Evolutionary conservation across 2,113 vertebrate genomes (phyloP), one percentile per base, ranked within the genome.

Genomic region (Mystacornis crossleyi): DNA sequence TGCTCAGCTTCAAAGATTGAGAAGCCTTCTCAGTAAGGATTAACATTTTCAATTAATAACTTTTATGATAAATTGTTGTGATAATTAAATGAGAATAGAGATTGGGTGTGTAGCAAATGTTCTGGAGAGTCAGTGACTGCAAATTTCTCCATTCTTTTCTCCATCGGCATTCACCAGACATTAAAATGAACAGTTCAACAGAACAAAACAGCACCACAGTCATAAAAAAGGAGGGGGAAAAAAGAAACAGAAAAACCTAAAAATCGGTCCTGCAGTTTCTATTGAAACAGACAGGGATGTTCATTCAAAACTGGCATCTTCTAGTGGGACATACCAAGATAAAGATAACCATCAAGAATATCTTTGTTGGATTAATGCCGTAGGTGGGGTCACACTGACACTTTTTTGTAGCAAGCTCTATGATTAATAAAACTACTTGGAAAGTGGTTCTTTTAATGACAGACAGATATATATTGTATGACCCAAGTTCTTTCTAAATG

Each of bases 371-470:
- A 83, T 94, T 95, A 88, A 93, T 89, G 36, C 58, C 0, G 0
- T 72, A 93, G 71, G 78, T 86, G 64, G 53, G 60, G 74, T 94
- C 91, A 93, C 60, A 33, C n/a, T 79, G 84, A 83, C 71, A 74
- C 70, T 82, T 78, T 71, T 81, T 86, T 93, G 38, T 92, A 82
- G 69, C 43, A 36, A 82, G 78, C 24, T 75, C 51, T 58, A 10
- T 75, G 64, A 92, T 86, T 92, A 97, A 95, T 92, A 95, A 95
- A 96, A 88, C 38, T 64, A 71, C 89, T 88, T 83, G 55, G 74
- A 89, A 84, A 86, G 83, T 61, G 45, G 42, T 91, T 95, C 61
- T 93, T 96, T 82, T 91, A 90, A 78, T 91, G 88, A 83, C 79
- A 95, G 93, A 85, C 79, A 83, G 78, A 93, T 93, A 95, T 43